Evolutionary conservation across 2,113 vertebrate species (phyloP), one percentile per base, ranked within the genome.

Genomic region (Dryoscopus gambensis): DNA sequence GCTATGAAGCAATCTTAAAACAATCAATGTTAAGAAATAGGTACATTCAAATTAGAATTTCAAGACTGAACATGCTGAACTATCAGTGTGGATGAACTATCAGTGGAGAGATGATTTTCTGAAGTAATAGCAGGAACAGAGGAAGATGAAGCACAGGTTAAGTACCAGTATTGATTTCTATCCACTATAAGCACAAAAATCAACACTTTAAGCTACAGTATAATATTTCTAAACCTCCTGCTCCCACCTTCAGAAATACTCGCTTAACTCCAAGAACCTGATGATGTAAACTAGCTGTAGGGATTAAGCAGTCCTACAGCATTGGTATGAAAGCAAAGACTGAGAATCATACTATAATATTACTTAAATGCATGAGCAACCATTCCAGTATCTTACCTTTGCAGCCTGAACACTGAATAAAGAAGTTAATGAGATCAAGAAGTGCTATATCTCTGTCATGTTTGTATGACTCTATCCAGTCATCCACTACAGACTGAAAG

Each of bases 391-490:
- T 90, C 97, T 96, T 98, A 99, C 99, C 99, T 99, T 99, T 99
- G 96, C 99, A 99, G 96, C 99, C 99, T 79, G 99, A 99, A 97
- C 99, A 99, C 98, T 99, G 99, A 98, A 99, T 99, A 97, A 99
- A 99, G 98, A 99, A 99, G 97, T 99, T 99, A 97, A 99, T 99
- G 96, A 99, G 99, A 97, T 99, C 99, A 98, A 99, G 98, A 82
- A 99, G 98, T 60, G 99, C 99, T 95, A 98, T 98, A 98, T 99
- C 99, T 97, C 99, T 98, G 97, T 99, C 99, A 92, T 98, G 98
- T 98, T 99, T 99, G 97, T 99, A 99, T 56, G 99, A 99, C 93
- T 99, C 99, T 96, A 99, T 99, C 99, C 99, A 99, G 97, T 99
- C 99, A 98, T 99, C 99, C 83, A 99, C 99, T 40, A 99, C 99